A percentile compares a stretch with the other conserved stretches of the same genome.
Evolutionary conservation across 2,113 vertebrate species (phyloP).

Genomic region (Atractosteus spatula): DNA sequence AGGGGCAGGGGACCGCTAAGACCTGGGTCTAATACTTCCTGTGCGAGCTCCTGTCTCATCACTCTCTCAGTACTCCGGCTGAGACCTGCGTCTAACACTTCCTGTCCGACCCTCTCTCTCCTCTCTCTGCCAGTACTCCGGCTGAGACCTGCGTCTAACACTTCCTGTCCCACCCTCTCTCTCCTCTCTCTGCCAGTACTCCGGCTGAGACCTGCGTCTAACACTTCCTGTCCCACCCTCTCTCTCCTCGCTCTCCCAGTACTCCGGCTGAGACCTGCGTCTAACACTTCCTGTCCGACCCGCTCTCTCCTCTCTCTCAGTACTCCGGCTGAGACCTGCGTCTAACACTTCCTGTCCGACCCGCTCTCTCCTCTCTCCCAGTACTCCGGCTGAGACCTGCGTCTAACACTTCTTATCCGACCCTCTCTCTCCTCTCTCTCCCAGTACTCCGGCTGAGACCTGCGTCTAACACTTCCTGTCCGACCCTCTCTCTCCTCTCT

Average conservation of each 20-base stretch:
- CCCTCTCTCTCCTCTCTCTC: constrained; percentile 30
- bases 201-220: constrained; percentile 14
- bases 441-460: constrained; percentile 39
- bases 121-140: constrained; percentile 48
- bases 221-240: no score
- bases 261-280: constrained; percentile 26
- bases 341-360: background rate
- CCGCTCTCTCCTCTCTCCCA: background rate
- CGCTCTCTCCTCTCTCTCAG: constrained; percentile 44
- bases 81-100: no score
- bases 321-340: constrained; percentile 24
- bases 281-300: background rate
- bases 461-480: no score
- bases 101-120: background rate
- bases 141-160: no score
- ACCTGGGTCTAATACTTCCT: no score
- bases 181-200: constrained; percentile 47
- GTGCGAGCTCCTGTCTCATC: background rate
- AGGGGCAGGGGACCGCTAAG: background rate
- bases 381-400: no score
- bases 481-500: constrained; percentile 23
- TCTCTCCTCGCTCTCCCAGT: constrained; percentile 45
- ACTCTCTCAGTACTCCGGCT: constrained; percentile 50
- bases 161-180: no score
- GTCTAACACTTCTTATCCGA: no score